Evolutionary conservation across 2,797 vertebrate species (phyloP).

Genomic region (Phoeniculus purpureus): DNA sequence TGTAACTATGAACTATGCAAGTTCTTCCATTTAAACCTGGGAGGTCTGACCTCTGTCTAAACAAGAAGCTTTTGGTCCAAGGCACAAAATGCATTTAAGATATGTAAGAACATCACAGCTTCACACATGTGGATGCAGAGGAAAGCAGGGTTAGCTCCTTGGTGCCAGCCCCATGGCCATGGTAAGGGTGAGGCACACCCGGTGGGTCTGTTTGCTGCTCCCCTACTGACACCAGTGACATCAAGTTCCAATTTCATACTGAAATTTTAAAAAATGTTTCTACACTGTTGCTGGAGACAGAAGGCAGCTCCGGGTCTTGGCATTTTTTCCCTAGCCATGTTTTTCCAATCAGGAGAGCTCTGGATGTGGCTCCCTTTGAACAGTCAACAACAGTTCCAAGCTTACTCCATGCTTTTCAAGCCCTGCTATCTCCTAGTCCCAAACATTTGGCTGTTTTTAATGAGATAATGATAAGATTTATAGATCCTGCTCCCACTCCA

Average conservation of each 20-base stretch:
- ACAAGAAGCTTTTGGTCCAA: not conserved
- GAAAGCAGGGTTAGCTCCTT: not conserved
- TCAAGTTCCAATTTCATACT: accelerated
- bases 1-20: not conserved
- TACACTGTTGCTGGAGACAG: slow-evolving; percentile 15
- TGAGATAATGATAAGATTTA: slow-evolving; percentile 20
- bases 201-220: not conserved
- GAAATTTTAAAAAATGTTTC: not conserved
- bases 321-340: slow-evolving; percentile 19
- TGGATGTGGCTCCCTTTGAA: slow-evolving; percentile 50
- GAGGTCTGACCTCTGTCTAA: not conserved
- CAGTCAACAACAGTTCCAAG: slow-evolving; percentile 8
- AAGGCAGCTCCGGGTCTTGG: slow-evolving; percentile 26
- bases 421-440: slow-evolving; percentile 6
- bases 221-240: not conserved
- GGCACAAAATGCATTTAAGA: not conserved
- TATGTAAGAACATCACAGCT: not conserved
- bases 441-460: slow-evolving; percentile 43
- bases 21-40: not conserved
- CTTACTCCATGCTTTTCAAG: slow-evolving; percentile 20
- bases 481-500: not conserved
- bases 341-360: slow-evolving; percentile 54
- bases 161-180: accelerated
- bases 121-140: accelerated
- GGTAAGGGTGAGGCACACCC: accelerated